phyloP scores from a whole-genome alignment of 2,797 vertebrate species.

The Helarctos malayanus region DNA sequence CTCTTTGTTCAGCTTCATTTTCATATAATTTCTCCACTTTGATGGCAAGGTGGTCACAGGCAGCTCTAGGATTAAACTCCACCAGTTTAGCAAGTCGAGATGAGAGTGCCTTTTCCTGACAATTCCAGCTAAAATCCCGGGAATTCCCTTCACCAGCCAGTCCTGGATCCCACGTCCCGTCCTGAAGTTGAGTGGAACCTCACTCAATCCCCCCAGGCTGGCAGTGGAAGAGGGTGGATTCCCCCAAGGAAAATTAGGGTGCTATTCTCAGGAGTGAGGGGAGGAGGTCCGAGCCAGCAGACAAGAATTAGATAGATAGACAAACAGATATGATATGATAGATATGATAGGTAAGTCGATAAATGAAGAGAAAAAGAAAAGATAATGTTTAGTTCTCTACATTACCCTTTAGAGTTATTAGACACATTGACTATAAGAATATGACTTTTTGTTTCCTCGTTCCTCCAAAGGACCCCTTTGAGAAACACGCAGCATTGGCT shows the following conservation, averaged over 20 bases:
- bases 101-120: neutral
- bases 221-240: neutral
- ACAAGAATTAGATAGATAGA: neutral
- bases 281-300: neutral
- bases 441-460: neutral
- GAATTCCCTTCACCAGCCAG: neutral
- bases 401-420: neutral
- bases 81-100: neutral
- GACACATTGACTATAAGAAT: neutral
- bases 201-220: neutral
- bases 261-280: neutral
- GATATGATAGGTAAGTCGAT: neutral
- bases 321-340: neutral
- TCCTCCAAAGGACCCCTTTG: neutral
- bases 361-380: neutral
- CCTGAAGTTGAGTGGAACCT: neutral
- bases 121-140: neutral
- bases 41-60: neutral
- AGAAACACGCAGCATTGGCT: neutral
- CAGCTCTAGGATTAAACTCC: neutral
- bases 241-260: neutral
- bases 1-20: neutral
- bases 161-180: neutral
- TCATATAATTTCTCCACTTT: neutral
- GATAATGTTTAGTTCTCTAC: constrained; percentile 12